These are phyloP conservation scores for Lagodon rhomboides DNA, from an alignment of 2,797 vertebrate genomes.

Conservation along the genomic window DNA sequence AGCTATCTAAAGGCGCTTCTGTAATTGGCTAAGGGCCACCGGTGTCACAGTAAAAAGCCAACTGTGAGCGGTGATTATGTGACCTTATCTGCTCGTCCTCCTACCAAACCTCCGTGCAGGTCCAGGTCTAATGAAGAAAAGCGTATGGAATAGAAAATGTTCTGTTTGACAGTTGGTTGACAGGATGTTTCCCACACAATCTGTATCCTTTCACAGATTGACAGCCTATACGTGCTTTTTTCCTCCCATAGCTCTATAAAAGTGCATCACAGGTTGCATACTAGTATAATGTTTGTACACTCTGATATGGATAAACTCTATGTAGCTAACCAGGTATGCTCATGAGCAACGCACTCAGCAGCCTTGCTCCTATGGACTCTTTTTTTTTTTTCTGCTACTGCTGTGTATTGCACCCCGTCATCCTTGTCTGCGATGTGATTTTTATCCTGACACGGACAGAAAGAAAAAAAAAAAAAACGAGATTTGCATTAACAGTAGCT, in stretches of 20 bases:
- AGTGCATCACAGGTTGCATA: background rate
- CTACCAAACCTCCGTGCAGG: conserved; percentile 3
- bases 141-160: background rate
- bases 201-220: background rate
- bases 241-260: background rate
- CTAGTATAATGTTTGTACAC: background rate
- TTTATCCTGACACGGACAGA: conserved; percentile 53
- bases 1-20: conserved; percentile 50
- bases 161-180: conserved; percentile 19
- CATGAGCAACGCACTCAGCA: conserved; percentile 12
- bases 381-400: conserved; percentile 4
- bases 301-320: background rate
- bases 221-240: background rate
- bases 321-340: background rate
- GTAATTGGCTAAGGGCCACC: conserved; percentile 64
- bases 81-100: conserved; percentile 47
- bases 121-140: conserved; percentile 4
- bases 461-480: conserved; percentile 42
- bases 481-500: conserved; percentile 67
- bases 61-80: conserved; percentile 54
- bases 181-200: background rate
- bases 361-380: conserved; percentile 7
- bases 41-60: conserved; percentile 52
- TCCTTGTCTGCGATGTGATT: conserved; percentile 41
- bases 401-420: conserved; percentile 37